Evolutionary conservation across 2,113 vertebrate species (phyloP).

Genomic region (Pluvianellus socialis): DNA sequence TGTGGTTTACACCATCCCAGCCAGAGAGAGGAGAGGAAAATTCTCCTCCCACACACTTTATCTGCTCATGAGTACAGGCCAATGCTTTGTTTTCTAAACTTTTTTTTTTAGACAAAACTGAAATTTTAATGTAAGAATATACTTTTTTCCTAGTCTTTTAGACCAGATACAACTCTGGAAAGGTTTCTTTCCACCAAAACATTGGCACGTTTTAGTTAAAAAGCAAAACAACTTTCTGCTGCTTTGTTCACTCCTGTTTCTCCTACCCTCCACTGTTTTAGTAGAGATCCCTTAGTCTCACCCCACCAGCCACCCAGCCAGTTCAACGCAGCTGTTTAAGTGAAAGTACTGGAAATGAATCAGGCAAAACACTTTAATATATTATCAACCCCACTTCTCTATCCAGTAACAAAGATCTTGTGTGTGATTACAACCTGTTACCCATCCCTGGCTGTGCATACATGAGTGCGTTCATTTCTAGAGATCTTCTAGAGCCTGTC

Average conservation of each 20-base stretch:
- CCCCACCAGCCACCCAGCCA: neutral
- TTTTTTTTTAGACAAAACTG: neutral
- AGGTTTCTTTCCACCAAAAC: neutral
- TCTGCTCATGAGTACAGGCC: neutral
- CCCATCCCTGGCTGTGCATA: neutral
- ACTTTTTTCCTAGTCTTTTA: neutral
- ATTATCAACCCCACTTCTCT: neutral
- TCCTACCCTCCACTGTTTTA: neutral
- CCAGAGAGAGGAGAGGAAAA: neutral
- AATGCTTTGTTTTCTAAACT: neutral
- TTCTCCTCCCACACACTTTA: neutral
- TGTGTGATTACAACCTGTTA: rapidly evolving
- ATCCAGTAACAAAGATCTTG: neutral
- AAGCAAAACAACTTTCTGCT: neutral
- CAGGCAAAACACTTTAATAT: neutral
- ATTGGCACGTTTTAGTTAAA: neutral
- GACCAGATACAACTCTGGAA: neutral
- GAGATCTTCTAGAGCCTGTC: neutral
- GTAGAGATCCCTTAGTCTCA: neutral
- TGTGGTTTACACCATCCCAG: neutral
- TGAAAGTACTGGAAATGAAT: neutral
- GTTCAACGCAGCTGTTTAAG: neutral
- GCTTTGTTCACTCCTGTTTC: neutral
- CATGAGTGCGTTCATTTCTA: neutral
- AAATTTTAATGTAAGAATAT: neutral